Percentiles rank a stretch among this genome's conserved stretches.
Conservation (phyloP, 2,888 invertebrate species). For the Rotaria magnacalcarata region DNA sequence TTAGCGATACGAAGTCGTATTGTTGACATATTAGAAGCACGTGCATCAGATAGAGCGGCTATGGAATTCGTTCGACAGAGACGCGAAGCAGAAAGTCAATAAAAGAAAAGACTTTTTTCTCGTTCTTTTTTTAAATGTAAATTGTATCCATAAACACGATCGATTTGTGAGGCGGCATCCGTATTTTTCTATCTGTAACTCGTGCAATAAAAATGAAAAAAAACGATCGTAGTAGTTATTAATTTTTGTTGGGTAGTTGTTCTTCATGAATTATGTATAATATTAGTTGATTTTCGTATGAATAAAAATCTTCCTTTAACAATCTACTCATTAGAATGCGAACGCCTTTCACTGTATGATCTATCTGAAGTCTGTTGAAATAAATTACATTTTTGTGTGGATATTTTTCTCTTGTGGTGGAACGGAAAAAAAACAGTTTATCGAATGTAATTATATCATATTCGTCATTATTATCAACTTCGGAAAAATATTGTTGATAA, state of each 20-base stretch:
- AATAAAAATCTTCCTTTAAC: neutral
- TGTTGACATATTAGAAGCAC: slow-evolving; percentile 40
- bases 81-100: slow-evolving; percentile 33
- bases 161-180: no score
- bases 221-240: neutral
- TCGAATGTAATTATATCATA: neutral
- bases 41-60: slow-evolving; percentile 37
- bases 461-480: neutral
- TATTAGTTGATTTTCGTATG: neutral
- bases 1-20: slow-evolving; percentile 40
- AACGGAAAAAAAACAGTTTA: neutral
- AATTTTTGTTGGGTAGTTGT: neutral
- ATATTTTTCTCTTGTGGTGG: no score
- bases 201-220: no score
- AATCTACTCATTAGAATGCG: neutral
- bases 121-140: neutral
- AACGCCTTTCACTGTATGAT: neutral
- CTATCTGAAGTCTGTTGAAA: no score
- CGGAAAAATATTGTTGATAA: neutral
- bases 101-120: neutral
- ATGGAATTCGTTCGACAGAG: slow-evolving; percentile 40
- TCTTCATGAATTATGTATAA: neutral
- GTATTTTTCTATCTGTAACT: no score
- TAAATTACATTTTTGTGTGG: no score
- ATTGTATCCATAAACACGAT: neutral